Evolutionary conservation across 2,113 vertebrate genomes (phyloP).

Genomic region (Mastomys coucha): DNA sequence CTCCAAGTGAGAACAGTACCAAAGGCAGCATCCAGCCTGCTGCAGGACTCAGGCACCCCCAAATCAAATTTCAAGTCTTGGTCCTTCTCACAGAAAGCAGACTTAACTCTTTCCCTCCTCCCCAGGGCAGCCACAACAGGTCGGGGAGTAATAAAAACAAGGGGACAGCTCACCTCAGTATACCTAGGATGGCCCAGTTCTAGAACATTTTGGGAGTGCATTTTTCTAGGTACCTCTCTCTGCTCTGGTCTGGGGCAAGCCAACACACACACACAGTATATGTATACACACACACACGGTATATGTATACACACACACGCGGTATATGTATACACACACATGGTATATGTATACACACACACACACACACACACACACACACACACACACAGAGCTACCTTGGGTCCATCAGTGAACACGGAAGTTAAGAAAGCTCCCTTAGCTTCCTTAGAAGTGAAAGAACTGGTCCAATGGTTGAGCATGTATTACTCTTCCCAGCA

Average conservation of each 20-base stretch:
- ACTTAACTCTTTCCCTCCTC: not conserved
- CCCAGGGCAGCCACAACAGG: not conserved
- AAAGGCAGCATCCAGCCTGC: not conserved
- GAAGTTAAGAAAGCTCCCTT: not conserved
- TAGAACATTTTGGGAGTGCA: not conserved
- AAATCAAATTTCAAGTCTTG: not conserved
- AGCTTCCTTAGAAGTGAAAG: not conserved
- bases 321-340: too few species aligned
- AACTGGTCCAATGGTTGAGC: not conserved
- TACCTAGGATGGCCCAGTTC: not conserved
- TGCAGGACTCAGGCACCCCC: not conserved
- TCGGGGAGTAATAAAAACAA: not conserved
- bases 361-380: not conserved
- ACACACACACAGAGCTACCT: not conserved
- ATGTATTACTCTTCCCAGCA: not conserved
- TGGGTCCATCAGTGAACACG: not conserved
- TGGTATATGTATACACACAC: too few species aligned
- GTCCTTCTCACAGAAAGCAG: not conserved
- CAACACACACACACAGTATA: not conserved
- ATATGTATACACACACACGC: not conserved
- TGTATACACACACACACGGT: not conserved
- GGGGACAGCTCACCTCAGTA: not conserved
- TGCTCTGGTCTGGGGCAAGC: not conserved
- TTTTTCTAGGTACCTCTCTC: not conserved
- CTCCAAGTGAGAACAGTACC: too few species aligned